phyloP scores from a whole-genome alignment of 2,113 vertebrate species.

The Vulpes vulpes region DNA sequence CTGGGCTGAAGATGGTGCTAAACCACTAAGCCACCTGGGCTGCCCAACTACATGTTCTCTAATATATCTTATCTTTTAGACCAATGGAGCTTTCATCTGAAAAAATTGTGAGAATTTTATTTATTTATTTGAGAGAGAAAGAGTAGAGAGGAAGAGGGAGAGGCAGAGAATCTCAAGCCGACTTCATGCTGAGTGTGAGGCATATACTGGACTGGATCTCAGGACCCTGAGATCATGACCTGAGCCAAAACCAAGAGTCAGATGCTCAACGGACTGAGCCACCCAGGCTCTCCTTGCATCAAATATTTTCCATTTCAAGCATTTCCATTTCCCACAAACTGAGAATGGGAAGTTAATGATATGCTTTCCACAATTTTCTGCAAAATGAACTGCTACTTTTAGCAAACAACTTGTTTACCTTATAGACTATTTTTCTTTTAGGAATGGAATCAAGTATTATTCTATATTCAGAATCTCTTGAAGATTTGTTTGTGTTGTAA shows the following conservation, averaged over 20 bases:
- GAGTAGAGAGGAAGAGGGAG: neutral
- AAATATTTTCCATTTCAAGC: neutral
- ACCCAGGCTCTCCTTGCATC: neutral
- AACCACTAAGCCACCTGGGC: too few relatives aligned
- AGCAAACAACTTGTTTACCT: neutral
- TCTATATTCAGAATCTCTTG: constrained; percentile 21
- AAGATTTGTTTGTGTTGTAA: constrained; percentile 32
- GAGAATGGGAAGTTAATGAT: neutral
- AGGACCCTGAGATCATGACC: neutral
- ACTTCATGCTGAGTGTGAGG: neutral
- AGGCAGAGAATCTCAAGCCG: neutral
- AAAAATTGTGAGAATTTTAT: neutral
- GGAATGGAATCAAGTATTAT: neutral
- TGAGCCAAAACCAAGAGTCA: neutral
- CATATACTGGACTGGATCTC: neutral
- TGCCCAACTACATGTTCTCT: neutral
- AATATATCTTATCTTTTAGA: neutral
- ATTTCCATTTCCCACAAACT: neutral
- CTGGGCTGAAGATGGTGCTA: too few relatives aligned
- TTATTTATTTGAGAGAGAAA: neutral
- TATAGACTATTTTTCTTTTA: neutral
- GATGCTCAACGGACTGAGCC: neutral
- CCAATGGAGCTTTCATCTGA: neutral
- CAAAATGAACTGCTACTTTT: neutral
- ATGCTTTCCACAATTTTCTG: neutral